These are phyloP conservation scores for Hipparchia sbordonii DNA, from an alignment of 2,888 invertebrate genomes.

Conservation along the genomic window DNA sequence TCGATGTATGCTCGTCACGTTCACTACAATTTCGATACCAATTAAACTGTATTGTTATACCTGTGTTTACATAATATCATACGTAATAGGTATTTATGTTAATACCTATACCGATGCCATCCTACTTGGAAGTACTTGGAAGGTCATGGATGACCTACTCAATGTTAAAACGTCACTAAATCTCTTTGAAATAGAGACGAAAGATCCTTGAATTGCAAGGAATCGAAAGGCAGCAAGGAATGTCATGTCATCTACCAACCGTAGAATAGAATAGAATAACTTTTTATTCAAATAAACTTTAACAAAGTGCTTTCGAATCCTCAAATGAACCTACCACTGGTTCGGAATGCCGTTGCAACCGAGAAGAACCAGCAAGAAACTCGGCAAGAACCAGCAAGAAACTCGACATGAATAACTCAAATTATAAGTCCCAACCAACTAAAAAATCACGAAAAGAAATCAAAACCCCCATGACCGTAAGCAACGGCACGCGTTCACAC, in stretches of 20 bases:
- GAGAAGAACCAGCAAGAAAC: too few species aligned
- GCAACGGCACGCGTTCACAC: slow-evolving; percentile 29
- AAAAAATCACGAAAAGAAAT: slow-evolving; percentile 12
- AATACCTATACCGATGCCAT: too few species aligned
- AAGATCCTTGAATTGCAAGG: neutral
- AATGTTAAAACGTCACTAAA: neutral
- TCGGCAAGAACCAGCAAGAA: too few species aligned
- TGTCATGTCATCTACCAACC: neutral
- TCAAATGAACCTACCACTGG: too few species aligned
- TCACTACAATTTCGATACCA: slow-evolving; percentile 37
- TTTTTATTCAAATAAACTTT: too few species aligned
- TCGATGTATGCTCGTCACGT: slow-evolving; percentile 27
- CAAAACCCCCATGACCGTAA: slow-evolving; percentile 14
- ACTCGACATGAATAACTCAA: too few species aligned
- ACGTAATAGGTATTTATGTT: neutral
- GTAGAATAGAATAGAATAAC: neutral
- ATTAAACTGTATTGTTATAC: too few species aligned
- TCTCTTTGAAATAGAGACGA: neutral
- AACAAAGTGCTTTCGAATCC: too few species aligned
- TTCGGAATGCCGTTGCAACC: too few species aligned
- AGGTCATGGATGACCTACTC: too few species aligned
- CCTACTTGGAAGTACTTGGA: too few species aligned
- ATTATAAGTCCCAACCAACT: neutral
- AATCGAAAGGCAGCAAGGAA: neutral
- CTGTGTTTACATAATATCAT: neutral